Base-by-base conservation (phyloP, 1,140 invertebrate genomes). In the Bombus waltoni region DNA sequence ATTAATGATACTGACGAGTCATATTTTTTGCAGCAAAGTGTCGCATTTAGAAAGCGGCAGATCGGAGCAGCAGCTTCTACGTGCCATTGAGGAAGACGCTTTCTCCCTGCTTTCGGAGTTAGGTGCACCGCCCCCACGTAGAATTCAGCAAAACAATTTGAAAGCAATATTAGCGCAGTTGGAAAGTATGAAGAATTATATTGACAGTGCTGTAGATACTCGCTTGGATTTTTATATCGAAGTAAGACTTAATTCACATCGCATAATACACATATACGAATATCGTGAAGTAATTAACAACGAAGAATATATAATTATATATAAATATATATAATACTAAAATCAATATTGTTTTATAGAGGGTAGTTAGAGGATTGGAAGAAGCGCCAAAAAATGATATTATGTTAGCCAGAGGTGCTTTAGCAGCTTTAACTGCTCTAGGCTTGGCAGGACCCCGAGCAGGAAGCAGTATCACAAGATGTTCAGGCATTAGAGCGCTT, bases 391-490 rank as follows among this genome's bases (percentile, higher is more conserved):
- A 80, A 11, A 93, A 95, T 28, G 91, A 92, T 8, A 92, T 90
- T 10, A 92, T 87, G 57, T 88, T 91, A 2, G 91, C 92, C 0
- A 92, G 94, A 18, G 94, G 95, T 0, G 92, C 95, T 3, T 79
- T 96, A n/a, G 94, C 95, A 1, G 94, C 94, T 1, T 85, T 96
- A 2, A 95, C 95, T 1, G 94, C 94, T 3, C 81, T 96, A 0
- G 95, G 96, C 9, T 86, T 95, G 10, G 96, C 97, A 9, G 96
- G 96, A 38, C 94, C 95, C 75, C 96, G 97, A 84, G 96, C 97
- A 62, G 96, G 96, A 82, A 96, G 95, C 42, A 96, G 97, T 57
- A 95, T 97, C 28, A 95, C 96, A 6, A 93, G 96, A 83, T 96
- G 96, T 90, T 96, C 96, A 13, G 97, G 96, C 25, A 95, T 97